phyloP scores from a whole-genome alignment of 2,888 invertebrate genomes.

The Globia sparganii region DNA sequence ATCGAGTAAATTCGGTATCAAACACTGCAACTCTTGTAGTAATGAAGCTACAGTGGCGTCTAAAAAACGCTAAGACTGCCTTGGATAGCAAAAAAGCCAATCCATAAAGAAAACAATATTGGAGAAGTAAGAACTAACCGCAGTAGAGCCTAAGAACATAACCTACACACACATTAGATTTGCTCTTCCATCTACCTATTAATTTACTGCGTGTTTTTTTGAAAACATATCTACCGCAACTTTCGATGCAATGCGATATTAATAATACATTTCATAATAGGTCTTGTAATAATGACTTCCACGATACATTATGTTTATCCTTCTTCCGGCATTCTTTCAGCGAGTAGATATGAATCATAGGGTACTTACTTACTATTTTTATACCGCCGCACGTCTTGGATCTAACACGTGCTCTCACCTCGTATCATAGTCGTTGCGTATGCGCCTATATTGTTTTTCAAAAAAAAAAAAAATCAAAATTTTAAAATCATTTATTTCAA shows the following conservation, averaged over 20 bases:
- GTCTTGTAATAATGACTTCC: conserved; percentile 47
- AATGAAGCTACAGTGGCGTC: neutral
- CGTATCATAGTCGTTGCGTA: conserved; percentile 2
- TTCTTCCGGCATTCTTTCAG: conserved; percentile 56
- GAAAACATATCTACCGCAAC: conserved; percentile 16
- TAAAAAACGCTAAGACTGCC: neutral
- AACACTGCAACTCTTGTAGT: neutral
- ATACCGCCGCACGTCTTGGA: conserved; percentile 25
- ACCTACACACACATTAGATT: neutral
- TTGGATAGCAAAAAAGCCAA: neutral
- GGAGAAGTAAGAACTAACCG: neutral
- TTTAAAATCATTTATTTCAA: too few species aligned
- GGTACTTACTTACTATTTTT: conserved; percentile 50
- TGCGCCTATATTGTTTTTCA: conserved; percentile 5
- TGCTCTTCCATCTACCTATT: neutral
- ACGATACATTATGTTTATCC: conserved; percentile 43
- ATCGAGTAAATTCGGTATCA: neutral
- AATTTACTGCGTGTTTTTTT: conserved; percentile 19
- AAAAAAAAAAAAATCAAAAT: too few species aligned
- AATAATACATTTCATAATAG: conserved; percentile 52
- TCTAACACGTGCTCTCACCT: conserved; percentile 37
- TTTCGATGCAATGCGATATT: conserved; percentile 29
- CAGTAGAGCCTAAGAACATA: neutral
- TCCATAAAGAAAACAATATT: neutral
- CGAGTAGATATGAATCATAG: conserved; percentile 42